Evolutionary conservation across 1,140 invertebrate species (phyloP).

Genomic region (Ceratitis capitata): DNA sequence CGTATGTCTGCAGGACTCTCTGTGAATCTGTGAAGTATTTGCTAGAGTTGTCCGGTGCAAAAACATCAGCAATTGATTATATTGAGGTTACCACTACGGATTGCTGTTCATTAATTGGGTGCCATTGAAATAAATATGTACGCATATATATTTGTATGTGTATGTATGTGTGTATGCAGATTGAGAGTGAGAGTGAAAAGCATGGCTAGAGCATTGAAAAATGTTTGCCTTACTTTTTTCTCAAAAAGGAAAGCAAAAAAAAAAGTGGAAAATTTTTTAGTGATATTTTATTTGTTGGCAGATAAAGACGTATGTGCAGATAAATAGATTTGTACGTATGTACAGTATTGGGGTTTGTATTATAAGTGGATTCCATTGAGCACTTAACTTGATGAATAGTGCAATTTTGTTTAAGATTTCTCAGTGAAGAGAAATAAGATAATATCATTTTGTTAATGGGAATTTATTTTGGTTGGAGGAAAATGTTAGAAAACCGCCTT

Average conservation of each 20-base stretch:
- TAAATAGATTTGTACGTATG: no score
- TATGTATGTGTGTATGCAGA: no score
- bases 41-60: neutral
- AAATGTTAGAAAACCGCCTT: no score
- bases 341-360: neutral
- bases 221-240: no score
- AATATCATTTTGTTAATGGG: no score
- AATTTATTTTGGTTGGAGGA: neutral
- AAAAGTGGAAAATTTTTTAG: no score
- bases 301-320: no score
- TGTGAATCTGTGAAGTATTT: neutral
- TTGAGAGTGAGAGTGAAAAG: neutral
- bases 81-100: neutral
- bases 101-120: neutral
- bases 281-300: neutral
- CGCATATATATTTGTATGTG: no score
- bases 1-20: neutral
- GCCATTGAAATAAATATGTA: neutral
- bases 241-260: no score
- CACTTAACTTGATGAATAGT: slow-evolving; percentile 23
- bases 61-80: slow-evolving; percentile 7
- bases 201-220: neutral
- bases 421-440: no score
- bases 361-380: neutral
- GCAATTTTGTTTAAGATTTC: neutral